These are phyloP conservation scores for Orgyia antiqua DNA, from an alignment of 2,888 invertebrate species.

Conservation along the genomic window DNA sequence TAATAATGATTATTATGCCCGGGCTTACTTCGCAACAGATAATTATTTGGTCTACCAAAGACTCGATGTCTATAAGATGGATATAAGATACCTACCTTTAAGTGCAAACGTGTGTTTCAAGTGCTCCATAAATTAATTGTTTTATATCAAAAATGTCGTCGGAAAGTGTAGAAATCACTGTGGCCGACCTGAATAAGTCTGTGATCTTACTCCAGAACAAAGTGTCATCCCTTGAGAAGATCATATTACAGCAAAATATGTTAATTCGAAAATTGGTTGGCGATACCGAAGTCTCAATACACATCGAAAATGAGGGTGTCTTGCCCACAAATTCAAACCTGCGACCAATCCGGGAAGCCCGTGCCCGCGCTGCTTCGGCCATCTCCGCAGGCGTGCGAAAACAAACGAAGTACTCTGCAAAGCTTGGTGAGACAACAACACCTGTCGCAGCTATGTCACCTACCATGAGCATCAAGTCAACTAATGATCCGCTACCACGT, in stretches of 20 bases:
- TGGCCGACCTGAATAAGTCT: not conserved
- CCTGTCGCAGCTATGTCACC: not conserved
- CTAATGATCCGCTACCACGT: not conserved
- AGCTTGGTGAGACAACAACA: not conserved
- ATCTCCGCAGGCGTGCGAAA: not conserved
- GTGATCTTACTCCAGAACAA: not conserved
- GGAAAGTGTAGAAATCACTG: too few relatives aligned
- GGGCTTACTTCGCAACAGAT: too few relatives aligned
- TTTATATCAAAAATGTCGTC: too few relatives aligned
- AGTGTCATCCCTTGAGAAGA: not conserved
- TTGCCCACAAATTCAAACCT: not conserved
- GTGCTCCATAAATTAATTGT: too few relatives aligned
- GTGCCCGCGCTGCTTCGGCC: not conserved
- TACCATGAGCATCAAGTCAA: not conserved
- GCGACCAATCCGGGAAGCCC: not conserved
- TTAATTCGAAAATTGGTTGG: not conserved
- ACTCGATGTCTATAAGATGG: too few relatives aligned
- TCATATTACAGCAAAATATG: not conserved
- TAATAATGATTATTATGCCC: too few relatives aligned
- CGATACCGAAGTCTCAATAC: not conserved
- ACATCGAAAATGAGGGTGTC: not conserved
- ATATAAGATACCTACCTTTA: too few relatives aligned
- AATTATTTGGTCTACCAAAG: too few relatives aligned
- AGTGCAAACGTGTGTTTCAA: too few relatives aligned
- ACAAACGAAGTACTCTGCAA: too few relatives aligned